Percentiles rank a stretch among this genome's conserved stretches.
These are phyloP conservation scores for Prunella strophiata DNA, from an alignment of 2,797 vertebrate genomes.

Conservation along the genomic window DNA sequence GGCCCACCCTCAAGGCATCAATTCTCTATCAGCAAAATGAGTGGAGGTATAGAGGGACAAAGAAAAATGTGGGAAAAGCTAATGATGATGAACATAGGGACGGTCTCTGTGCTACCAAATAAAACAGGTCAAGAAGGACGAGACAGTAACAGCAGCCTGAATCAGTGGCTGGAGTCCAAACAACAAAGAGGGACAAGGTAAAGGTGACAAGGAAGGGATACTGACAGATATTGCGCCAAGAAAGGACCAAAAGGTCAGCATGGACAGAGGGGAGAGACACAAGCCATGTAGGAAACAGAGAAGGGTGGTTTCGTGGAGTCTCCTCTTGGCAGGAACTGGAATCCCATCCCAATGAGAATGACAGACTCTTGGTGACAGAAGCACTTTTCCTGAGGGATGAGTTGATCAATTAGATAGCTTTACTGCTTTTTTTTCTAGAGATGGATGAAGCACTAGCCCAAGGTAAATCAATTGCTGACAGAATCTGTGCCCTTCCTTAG, in stretches of 20 bases:
- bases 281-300: neutral
- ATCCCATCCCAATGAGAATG: neutral
- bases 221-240: neutral
- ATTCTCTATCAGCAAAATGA: neutral
- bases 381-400: neutral
- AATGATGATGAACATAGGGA: neutral
- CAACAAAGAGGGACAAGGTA: neutral
- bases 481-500: neutral
- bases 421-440: neutral
- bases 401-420: neutral
- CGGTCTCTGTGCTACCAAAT: neutral
- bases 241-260: neutral
- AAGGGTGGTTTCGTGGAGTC: neutral
- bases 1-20: neutral
- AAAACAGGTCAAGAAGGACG: neutral
- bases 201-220: neutral
- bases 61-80: neutral
- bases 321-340: neutral
- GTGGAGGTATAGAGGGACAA: neutral
- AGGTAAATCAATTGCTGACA: neutral
- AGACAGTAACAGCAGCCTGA: neutral
- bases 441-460: neutral
- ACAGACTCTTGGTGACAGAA: neutral
- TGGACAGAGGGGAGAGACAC: neutral
- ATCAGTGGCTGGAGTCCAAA: neutral